Percentiles rank a stretch among this genome's conserved stretches.
Conservation (phyloP, 2,888 invertebrate species). For the Desoria tigrina region DNA sequence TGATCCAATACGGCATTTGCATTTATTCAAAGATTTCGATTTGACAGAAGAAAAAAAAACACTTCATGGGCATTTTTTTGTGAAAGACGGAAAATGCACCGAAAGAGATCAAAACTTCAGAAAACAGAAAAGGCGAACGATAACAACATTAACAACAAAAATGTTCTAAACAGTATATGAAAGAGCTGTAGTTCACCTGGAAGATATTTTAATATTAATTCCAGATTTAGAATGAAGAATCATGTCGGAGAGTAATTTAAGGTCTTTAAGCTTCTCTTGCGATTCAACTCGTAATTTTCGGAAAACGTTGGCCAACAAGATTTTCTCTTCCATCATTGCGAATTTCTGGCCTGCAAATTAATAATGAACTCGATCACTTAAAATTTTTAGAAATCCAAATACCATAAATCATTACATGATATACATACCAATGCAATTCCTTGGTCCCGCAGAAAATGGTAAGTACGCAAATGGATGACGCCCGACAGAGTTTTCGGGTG, state of each 20-base stretch:
- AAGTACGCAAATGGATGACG: conserved; percentile 59
- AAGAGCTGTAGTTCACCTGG: no score
- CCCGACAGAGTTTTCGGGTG: conserved; percentile 57
- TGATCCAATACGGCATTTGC: no score
- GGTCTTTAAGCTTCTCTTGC: conserved; percentile 62
- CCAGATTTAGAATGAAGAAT: conserved; percentile 65
- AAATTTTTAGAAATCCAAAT: background rate
- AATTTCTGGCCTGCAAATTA: conserved; percentile 62
- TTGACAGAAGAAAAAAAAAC: no score
- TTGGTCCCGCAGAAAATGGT: conserved; percentile 56
- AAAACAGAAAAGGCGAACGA: no score
- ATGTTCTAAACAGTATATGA: no score
- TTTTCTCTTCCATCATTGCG: conserved; percentile 64
- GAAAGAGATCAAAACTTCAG: no score
- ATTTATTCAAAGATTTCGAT: no score
- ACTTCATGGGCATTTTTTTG: no score
- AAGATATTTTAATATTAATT: conserved; percentile 58
- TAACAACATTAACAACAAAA: no score
- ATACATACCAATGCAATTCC: conserved; percentile 45
- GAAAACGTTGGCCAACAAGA: conserved; percentile 63
- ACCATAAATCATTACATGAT: background rate
- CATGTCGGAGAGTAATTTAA: conserved; percentile 63
- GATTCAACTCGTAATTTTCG: conserved; percentile 63
- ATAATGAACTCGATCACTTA: no score
- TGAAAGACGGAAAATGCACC: no score